These are phyloP conservation scores for Acridotheres tristis DNA, from an alignment of 2,797 vertebrate genomes.

Conservation along the genomic window DNA sequence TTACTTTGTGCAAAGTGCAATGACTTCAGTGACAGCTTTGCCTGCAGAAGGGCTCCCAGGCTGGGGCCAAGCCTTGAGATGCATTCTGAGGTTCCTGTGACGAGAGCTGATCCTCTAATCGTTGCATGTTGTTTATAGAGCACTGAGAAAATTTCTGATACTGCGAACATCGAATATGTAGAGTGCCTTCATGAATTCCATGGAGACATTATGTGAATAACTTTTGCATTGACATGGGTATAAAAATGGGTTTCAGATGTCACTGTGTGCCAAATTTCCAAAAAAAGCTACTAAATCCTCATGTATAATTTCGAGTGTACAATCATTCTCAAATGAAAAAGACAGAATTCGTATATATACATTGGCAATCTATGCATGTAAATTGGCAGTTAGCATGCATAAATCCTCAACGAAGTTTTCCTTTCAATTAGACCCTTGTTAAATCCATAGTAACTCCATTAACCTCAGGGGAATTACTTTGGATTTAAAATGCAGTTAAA, in stretches of 20 bases:
- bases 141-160: conserved; percentile 42
- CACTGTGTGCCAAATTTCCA: conserved; percentile 53
- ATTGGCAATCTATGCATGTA: conserved; percentile 55
- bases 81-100: conserved; percentile 28
- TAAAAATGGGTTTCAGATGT: conserved; percentile 67
- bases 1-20: not conserved
- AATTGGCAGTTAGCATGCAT: conserved; percentile 63
- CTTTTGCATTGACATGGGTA: conserved; percentile 51
- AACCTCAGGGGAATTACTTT: conserved; percentile 57
- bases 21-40: conserved; percentile 19
- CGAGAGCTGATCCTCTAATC: conserved; percentile 39
- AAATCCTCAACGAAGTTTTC: conserved; percentile 49
- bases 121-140: conserved; percentile 30
- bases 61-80: conserved; percentile 1
- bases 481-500: conserved; percentile 57
- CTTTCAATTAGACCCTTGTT: conserved; percentile 65
- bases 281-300: conserved; percentile 64
- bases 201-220: conserved; percentile 55
- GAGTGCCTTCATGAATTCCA: conserved; percentile 55
- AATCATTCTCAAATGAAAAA: conserved; percentile 66
- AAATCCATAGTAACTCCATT: conserved; percentile 65
- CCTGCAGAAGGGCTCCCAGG: not conserved
- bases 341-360: conserved; percentile 60
- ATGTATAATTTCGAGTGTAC: conserved; percentile 59
- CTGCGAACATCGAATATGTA: conserved; percentile 36